These are phyloP conservation scores for Halyomorpha halys DNA, from an alignment of 1,140 invertebrate genomes.

Conservation along the genomic window DNA sequence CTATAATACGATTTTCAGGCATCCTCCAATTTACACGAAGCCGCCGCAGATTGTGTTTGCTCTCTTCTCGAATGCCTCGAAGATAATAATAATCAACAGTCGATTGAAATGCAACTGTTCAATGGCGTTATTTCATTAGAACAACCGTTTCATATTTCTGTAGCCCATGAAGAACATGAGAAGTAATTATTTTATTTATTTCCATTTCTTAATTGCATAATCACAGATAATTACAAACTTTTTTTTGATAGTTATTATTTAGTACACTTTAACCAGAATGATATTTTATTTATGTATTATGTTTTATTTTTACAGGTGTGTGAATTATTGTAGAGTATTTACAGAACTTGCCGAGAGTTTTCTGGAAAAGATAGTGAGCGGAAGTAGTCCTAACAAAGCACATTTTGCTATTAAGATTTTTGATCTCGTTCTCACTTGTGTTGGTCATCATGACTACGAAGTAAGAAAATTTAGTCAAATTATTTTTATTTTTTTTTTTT, in stretches of 20 bases:
- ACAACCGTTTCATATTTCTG: conserved; percentile 79
- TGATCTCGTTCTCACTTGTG: conserved; percentile 82
- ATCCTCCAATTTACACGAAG: conserved; percentile 57
- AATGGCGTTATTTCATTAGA: conserved; percentile 70
- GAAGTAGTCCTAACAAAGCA: conserved; percentile 39
- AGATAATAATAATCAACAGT: conserved; percentile 56
- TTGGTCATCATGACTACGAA: conserved; percentile 94
- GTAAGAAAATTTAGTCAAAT: conserved; percentile 43
- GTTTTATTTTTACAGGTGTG: neutral
- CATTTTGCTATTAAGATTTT: conserved; percentile 78
- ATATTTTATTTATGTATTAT: neutral
- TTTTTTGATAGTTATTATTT: too few species aligned
- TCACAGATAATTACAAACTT: too few species aligned
- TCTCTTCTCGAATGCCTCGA: conserved; percentile 68
- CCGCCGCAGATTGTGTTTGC: conserved; percentile 83
- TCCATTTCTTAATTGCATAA: neutral
- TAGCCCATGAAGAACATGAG: conserved; percentile 85
- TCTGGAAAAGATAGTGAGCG: conserved; percentile 66
- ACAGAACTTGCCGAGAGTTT: conserved; percentile 89
- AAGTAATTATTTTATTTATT: conserved; percentile 24
- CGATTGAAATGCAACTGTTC: conserved; percentile 69
- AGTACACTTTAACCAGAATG: too few species aligned
- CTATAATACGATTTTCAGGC: neutral
- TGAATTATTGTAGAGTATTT: conserved; percentile 49
- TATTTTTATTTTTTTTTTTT: too few species aligned